These are phyloP conservation scores for Pentalonia nigronervosa DNA, from an alignment of 1,140 invertebrate genomes.

Conservation along the genomic window DNA sequence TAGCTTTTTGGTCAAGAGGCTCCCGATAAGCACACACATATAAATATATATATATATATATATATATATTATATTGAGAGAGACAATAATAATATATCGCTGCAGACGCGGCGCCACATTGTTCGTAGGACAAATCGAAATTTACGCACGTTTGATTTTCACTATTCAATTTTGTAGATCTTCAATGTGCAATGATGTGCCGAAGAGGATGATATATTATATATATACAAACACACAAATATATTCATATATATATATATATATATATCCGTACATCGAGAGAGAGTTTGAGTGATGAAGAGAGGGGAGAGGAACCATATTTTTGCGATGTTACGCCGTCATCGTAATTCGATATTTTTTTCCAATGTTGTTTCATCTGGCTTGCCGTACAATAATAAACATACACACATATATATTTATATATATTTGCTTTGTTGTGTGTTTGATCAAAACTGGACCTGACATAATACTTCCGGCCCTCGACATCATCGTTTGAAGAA, in stretches of 20 bases:
- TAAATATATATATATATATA: background rate
- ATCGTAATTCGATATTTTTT: constrained; percentile 57
- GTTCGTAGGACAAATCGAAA: constrained; percentile 55
- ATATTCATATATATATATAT: background rate
- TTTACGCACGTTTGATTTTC: constrained; percentile 53
- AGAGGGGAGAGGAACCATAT: background rate
- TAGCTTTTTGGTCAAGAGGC: constrained; percentile 53
- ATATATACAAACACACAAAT: background rate
- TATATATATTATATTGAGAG: background rate
- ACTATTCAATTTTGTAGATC: background rate
- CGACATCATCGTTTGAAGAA: background rate
- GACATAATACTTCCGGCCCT: constrained; percentile 56
- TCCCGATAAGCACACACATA: constrained; percentile 18
- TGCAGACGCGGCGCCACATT: constrained; percentile 52
- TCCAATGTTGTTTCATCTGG: constrained; percentile 53
- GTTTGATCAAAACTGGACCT: constrained; percentile 54
- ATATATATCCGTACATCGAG: background rate
- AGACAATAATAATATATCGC: constrained; percentile 20
- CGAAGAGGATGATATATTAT: constrained; percentile 5
- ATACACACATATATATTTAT: background rate
- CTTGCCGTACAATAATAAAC: constrained; percentile 5
- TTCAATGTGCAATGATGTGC: constrained; percentile 16
- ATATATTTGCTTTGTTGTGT: constrained; percentile 28
- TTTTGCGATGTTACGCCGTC: constrained; percentile 16
- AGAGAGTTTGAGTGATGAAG: background rate